phyloP scores from a whole-genome alignment of 37 sponge, comb jelly and placozoan genomes.

The Lycopodina hypogea region DNA sequence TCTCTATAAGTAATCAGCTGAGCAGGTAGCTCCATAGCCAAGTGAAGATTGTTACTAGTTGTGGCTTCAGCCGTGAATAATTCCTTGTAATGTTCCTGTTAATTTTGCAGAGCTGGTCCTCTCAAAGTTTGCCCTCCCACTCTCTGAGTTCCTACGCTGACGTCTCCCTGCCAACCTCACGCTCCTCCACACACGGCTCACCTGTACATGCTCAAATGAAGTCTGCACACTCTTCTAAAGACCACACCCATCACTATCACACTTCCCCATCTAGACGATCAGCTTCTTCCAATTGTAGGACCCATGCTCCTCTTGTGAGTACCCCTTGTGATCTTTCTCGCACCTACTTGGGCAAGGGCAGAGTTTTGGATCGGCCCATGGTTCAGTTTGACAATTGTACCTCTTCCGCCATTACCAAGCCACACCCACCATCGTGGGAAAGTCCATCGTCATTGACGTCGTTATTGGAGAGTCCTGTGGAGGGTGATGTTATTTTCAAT shows the following conservation, averaged over 20 bases:
- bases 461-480: too few relatives aligned
- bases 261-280: too few relatives aligned
- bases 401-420: neutral
- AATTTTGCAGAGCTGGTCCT: neutral
- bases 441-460: neutral
- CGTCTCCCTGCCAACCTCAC: conserved; percentile 7
- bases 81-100: neutral
- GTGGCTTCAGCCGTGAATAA: neutral
- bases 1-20: too few relatives aligned
- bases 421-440: neutral
- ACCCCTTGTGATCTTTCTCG: neutral
- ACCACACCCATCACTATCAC: too few relatives aligned
- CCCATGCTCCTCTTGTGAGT: neutral
- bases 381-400: neutral
- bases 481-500: neutral
- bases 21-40: too few relatives aligned
- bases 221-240: conserved; percentile 22
- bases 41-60: too few relatives aligned
- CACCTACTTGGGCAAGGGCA: neutral
- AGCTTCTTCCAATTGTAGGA: neutral
- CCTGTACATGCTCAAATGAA: neutral
- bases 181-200: neutral
- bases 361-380: neutral
- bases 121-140: conserved; percentile 5
- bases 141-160: too few relatives aligned